Evolutionary conservation across 2,888 invertebrate genomes (phyloP).

Genomic region (Hanleya hanleyi): DNA sequence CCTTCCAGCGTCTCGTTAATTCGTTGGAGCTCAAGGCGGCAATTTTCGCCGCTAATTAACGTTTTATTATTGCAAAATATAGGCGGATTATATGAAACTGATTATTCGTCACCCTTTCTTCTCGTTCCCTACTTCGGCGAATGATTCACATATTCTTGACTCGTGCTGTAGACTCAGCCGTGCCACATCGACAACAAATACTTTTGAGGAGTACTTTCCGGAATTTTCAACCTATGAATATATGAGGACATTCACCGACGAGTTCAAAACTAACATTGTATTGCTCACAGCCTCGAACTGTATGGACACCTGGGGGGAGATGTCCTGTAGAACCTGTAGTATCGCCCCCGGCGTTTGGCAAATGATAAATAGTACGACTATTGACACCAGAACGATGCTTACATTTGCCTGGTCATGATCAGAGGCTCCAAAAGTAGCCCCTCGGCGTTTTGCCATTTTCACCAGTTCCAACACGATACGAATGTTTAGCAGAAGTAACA

Average conservation of each 20-base stretch:
- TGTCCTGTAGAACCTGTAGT: slow-evolving; percentile 59
- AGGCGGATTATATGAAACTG: too few species aligned
- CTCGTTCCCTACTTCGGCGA: too few species aligned
- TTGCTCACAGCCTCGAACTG: slow-evolving; percentile 66
- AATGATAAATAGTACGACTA: slow-evolving; percentile 68
- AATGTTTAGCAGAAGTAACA: slow-evolving; percentile 55
- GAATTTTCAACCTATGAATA: slow-evolving; percentile 64
- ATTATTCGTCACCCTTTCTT: too few species aligned
- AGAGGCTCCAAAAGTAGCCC: slow-evolving; percentile 54
- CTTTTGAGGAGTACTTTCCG: slow-evolving; percentile 51
- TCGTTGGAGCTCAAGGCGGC: too few species aligned
- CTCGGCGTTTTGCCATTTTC: slow-evolving; percentile 59
- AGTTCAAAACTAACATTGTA: slow-evolving; percentile 64
- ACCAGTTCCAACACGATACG: slow-evolving; percentile 61
- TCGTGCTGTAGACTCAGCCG: too few species aligned
- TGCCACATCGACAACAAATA: not conserved
- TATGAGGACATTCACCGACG: slow-evolving; percentile 69
- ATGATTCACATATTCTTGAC: too few species aligned
- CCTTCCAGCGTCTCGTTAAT: too few species aligned
- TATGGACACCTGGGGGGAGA: slow-evolving; percentile 44
- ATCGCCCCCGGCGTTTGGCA: slow-evolving; percentile 68
- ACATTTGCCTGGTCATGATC: slow-evolving; percentile 64
- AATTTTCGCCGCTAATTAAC: too few species aligned
- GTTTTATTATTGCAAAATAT: too few species aligned
- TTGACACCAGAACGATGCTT: slow-evolving; percentile 64